Conservation (phyloP, 2,888 invertebrate genomes). For the Sarcophaga subvicina region DNA sequence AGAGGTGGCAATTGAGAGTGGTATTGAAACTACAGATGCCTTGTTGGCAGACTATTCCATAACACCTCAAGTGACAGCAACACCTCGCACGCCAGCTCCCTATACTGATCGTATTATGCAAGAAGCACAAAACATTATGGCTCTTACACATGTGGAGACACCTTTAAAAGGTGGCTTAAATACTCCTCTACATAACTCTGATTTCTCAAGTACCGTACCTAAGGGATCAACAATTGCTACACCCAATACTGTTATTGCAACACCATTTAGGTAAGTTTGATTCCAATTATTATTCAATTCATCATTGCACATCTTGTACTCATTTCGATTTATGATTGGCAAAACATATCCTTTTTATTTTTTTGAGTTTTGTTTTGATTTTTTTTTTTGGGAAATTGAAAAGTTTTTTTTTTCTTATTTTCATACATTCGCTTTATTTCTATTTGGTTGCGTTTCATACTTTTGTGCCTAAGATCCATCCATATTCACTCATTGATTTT, state of each 20-base stretch:
- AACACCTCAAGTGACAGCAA: slow-evolving; percentile 86
- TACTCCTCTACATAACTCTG: slow-evolving; percentile 94
- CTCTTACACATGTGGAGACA: slow-evolving; percentile 98
- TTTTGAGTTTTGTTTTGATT: too few relatives aligned
- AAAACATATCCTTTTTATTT: neutral
- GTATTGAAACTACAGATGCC: slow-evolving; percentile 90
- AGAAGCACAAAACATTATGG: slow-evolving; percentile 99
- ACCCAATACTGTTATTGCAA: slow-evolving; percentile 95
- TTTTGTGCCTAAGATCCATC: too few relatives aligned
- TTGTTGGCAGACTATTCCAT: slow-evolving; percentile 95
- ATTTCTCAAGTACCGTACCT: slow-evolving; percentile 93
- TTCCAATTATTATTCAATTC: neutral
- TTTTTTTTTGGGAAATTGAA: too few relatives aligned
- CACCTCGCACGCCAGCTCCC: slow-evolving; percentile 93
- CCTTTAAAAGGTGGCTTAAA: slow-evolving; percentile 98
- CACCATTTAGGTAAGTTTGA: slow-evolving; percentile 87
- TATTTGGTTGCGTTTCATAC: too few relatives aligned
- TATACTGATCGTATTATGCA: slow-evolving; percentile 92
- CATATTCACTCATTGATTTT: too few relatives aligned
- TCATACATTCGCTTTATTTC: too few relatives aligned
- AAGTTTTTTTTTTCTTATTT: too few relatives aligned
- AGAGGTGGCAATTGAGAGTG: slow-evolving; percentile 91
- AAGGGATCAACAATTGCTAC: slow-evolving; percentile 88
- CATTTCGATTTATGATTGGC: slow-evolving; percentile 11
- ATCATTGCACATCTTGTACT: neutral